These are phyloP conservation scores for Drosophila pachea DNA, from an alignment of 1,140 invertebrate genomes.

Conservation along the genomic window DNA sequence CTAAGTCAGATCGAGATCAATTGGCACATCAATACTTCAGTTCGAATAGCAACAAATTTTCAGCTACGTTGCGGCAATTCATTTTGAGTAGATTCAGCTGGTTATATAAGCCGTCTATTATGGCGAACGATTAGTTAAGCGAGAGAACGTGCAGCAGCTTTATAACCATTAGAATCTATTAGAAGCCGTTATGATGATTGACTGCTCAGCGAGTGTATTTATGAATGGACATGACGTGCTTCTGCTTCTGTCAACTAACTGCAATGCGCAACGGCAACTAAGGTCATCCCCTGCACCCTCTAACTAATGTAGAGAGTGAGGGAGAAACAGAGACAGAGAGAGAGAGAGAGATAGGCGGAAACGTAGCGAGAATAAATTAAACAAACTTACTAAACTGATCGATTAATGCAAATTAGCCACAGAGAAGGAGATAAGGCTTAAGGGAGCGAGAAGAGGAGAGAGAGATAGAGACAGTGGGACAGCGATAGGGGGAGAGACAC, in stretches of 20 bases:
- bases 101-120: constrained; percentile 9
- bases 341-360: not conserved
- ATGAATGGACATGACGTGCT: constrained; percentile 9
- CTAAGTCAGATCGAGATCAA: too few relatives aligned
- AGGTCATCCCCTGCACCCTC: not conserved
- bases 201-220: constrained; percentile 12
- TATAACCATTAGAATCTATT: constrained; percentile 6
- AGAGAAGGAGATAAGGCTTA: too few relatives aligned
- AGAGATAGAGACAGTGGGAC: too few relatives aligned
- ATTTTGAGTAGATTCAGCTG: not conserved
- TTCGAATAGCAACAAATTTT: not conserved
- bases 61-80: not conserved
- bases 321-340: not conserved
- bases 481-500: too few relatives aligned
- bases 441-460: too few relatives aligned
- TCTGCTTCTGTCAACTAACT: constrained; percentile 21
- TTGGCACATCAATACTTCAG: not conserved
- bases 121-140: constrained; percentile 3
- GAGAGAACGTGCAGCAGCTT: constrained; percentile 5
- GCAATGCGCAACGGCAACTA: not conserved
- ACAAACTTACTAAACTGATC: too few relatives aligned
- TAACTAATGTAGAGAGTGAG: not conserved
- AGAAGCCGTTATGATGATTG: constrained; percentile 1
- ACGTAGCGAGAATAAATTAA: too few relatives aligned
- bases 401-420: too few relatives aligned